Evolutionary conservation across 1,140 invertebrate genomes (phyloP), one percentile per base, ranked within the genome.

Genomic region (Patella vulgata): DNA sequence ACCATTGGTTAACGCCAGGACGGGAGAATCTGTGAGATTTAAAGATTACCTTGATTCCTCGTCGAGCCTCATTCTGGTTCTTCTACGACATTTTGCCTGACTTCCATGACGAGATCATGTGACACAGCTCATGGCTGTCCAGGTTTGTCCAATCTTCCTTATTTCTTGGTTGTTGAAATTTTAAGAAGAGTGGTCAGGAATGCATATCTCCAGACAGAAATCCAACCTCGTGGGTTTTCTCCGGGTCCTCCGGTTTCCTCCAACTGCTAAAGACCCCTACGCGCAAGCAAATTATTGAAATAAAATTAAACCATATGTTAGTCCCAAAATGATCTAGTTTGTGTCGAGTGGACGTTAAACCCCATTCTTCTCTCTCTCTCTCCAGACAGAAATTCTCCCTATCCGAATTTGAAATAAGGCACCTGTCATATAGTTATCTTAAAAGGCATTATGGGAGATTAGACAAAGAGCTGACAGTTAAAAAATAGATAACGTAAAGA

Each of bases 41-140:
- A 17, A 48, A 33, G 44, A 70, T 14, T 68, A 67, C 27, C 25
- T 75, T 12, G 23, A 17, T 2, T 44, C 23, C 25, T 31, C 33
- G 21, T 48, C 66, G 8, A 60, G 55, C 47, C 56, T 76, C 19
- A 40, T 77, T 39, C 59, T 81, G 19, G 53, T 81, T 2, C 44
- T 79, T 43, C 53, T 79, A 21, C 56, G 79, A 28, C 79, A 81
- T 62, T 81, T 81, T 72, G 79, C 77, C 17, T 81, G 79, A 81
- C 71, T 81, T 17, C 79, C 79, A 55, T 81, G 79, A 81, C 79
- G 74, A 48, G 63, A 60, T 28, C 79, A 81, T 50, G 57, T 79
- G 30, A 40, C 52, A 48, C 60, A 74, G 25, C 30, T 77, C 36
- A 55, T 67, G n/a, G 17, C 55, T 14, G 42, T 51, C 39, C 60